A percentile compares a stretch with the other conserved stretches of the same genome.
These are phyloP conservation scores for Catostomus latipinnis DNA, from an alignment of 2,797 vertebrate genomes.

Conservation along the genomic window DNA sequence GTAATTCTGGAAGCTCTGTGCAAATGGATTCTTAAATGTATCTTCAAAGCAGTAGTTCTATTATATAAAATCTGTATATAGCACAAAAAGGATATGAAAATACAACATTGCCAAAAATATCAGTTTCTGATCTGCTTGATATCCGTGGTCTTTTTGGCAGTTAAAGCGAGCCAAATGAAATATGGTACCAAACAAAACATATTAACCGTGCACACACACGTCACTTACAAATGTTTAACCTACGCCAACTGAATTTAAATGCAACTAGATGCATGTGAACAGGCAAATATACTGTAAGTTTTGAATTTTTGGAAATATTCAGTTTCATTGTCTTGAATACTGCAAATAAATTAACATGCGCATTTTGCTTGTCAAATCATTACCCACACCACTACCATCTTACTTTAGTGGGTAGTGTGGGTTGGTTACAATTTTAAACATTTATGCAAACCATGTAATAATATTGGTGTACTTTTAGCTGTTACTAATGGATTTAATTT, in stretches of 20 bases:
- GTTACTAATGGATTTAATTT: too few relatives aligned
- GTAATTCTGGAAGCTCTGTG: constrained; percentile 56
- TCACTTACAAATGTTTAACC: background rate
- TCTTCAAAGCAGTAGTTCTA: constrained; percentile 62
- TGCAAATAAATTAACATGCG: background rate
- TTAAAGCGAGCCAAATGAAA: constrained; percentile 40
- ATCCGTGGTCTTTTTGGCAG: constrained; percentile 30
- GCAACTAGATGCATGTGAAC: background rate
- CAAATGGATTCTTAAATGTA: constrained; percentile 58
- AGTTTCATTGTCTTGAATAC: background rate
- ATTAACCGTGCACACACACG: constrained; percentile 38
- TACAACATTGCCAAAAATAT: constrained; percentile 44
- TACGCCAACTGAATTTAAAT: constrained; percentile 6
- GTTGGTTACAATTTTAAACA: background rate
- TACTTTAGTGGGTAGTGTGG: background rate
- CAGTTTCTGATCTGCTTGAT: constrained; percentile 22
- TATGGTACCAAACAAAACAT: constrained; percentile 62
- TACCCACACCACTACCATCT: background rate
- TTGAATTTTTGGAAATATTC: background rate
- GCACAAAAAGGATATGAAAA: constrained; percentile 39
- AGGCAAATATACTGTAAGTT: background rate
- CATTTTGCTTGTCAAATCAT: constrained; percentile 12
- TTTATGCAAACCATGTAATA: background rate
- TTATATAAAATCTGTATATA: constrained; percentile 53
- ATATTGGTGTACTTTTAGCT: background rate